phyloP scores from a whole-genome alignment of 2,113 vertebrate species.

The Accipiter virgatus region DNA sequence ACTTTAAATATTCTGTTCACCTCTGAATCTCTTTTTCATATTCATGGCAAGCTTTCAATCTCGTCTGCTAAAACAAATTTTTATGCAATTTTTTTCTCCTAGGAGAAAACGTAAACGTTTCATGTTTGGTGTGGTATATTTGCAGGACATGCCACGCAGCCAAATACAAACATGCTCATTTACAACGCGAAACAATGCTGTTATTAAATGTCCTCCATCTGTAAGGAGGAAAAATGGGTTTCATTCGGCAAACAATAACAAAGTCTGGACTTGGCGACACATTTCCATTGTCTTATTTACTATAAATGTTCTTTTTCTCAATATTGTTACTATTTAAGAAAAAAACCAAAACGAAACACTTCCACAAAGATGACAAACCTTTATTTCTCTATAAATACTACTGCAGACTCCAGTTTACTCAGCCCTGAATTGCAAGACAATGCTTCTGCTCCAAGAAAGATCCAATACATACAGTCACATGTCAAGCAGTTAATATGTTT shows the following conservation, averaged over 20 bases:
- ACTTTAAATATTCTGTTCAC: conserved; percentile 11
- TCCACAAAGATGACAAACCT: neutral
- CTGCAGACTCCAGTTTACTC: neutral
- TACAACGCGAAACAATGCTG: neutral
- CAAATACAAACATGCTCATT: neutral
- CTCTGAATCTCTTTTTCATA: conserved; percentile 4
- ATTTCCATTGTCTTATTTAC: neutral
- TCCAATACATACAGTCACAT: neutral
- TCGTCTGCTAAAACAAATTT: neutral
- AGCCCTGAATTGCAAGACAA: neutral
- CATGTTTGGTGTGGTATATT: neutral
- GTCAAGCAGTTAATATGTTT: neutral
- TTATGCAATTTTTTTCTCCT: neutral
- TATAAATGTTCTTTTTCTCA: neutral
- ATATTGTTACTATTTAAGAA: neutral
- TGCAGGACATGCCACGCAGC: neutral
- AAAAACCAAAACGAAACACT: neutral
- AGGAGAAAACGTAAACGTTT: neutral
- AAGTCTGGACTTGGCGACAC: neutral
- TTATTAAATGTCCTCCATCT: neutral
- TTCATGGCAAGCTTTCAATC: conserved; percentile 1
- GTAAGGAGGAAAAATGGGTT: neutral
- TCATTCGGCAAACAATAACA: neutral
- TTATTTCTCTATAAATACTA: neutral
- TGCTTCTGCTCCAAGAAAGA: neutral